A percentile compares a stretch with the other conserved stretches of the same genome.
These are phyloP conservation scores for Melanaphis sacchari DNA, from an alignment of 1,140 invertebrate species.

Conservation along the genomic window DNA sequence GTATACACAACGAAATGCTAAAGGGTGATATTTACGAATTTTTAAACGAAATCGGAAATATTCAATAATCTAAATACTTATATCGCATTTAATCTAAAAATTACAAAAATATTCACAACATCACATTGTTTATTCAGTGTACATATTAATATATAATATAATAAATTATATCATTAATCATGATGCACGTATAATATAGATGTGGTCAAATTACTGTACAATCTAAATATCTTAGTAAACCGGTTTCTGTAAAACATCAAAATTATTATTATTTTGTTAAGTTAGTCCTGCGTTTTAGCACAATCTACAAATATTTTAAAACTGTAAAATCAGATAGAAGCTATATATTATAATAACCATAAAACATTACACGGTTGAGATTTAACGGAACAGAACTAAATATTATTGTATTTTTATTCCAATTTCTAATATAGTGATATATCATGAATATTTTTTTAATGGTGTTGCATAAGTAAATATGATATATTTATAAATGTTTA, in stretches of 20 bases:
- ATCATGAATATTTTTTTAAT: neutral
- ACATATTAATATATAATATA: neutral
- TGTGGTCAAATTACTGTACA: neutral
- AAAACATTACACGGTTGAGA: neutral
- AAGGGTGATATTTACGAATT: neutral
- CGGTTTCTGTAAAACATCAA: neutral
- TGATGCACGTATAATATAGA: neutral
- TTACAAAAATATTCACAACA: neutral
- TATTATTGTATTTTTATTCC: neutral
- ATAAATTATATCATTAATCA: neutral
- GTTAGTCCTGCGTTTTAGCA: neutral
- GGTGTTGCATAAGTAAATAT: neutral
- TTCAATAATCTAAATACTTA: neutral
- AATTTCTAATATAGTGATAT: neutral
- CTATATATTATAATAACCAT: neutral
- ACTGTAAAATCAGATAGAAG: neutral
- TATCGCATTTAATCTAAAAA: neutral
- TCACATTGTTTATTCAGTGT: neutral
- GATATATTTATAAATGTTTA: neutral
- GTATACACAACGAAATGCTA: no score
- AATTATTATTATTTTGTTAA: conserved; percentile 2
- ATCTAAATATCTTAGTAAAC: neutral
- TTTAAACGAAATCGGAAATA: neutral
- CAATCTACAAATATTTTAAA: neutral
- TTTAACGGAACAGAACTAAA: neutral